phyloP scores from a whole-genome alignment of 2,797 vertebrate species.

The Caiman crocodilus region DNA sequence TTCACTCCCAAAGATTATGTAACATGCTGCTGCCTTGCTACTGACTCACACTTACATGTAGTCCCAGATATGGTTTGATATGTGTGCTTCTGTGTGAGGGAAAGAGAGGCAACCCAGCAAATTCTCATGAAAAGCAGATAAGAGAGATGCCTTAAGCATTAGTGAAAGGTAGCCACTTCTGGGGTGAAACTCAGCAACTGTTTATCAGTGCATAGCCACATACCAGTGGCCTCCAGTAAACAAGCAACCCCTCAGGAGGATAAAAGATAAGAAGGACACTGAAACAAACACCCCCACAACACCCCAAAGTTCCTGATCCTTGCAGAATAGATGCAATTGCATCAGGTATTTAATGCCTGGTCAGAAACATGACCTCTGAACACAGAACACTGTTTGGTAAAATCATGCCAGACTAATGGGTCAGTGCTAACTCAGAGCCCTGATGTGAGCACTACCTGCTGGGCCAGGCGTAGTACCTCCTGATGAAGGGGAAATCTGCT shows the following conservation, averaged over 20 bases:
- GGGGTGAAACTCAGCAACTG: slow-evolving; percentile 40
- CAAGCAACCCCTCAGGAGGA: background rate
- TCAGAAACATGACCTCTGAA: background rate
- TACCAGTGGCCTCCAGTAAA: too few species aligned
- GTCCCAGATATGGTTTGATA: slow-evolving; percentile 26
- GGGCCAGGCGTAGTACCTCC: background rate
- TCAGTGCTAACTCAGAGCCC: accelerated
- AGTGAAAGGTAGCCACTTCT: background rate
- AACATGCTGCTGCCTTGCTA: slow-evolving; percentile 67
- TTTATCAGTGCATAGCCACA: background rate
- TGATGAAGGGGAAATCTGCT: background rate
- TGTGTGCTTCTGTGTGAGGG: background rate
- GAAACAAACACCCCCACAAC: accelerated
- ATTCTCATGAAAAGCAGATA: background rate
- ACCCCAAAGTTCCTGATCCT: slow-evolving; percentile 6
- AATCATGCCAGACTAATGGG: background rate
- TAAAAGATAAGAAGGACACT: background rate
- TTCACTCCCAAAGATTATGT: slow-evolving; percentile 73
- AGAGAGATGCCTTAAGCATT: background rate
- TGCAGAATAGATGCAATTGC: background rate
- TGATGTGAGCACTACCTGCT: background rate
- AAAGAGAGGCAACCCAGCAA: background rate
- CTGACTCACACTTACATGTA: slow-evolving; percentile 66
- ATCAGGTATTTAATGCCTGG: background rate
- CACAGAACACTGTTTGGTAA: background rate